Conservation (phyloP, 1,140 invertebrate genomes). For the Lethocerus indicus region DNA sequence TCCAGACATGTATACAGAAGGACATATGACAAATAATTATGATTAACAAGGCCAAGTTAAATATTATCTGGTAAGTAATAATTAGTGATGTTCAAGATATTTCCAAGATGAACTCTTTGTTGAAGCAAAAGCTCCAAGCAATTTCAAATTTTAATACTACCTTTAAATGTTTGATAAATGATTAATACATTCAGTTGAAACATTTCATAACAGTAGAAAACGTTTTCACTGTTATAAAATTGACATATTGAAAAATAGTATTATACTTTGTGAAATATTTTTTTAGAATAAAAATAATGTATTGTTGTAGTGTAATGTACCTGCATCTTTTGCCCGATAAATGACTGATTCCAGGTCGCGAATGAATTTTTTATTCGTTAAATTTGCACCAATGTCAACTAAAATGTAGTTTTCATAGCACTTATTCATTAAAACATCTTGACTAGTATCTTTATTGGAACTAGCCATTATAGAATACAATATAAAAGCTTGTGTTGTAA, state of each 20-base stretch:
- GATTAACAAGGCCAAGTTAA: too few species aligned
- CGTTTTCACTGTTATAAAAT: not conserved
- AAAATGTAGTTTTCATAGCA: slow-evolving; percentile 67
- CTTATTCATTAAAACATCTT: not conserved
- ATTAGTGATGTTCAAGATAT: too few species aligned
- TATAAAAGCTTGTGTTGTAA: not conserved
- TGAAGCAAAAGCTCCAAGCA: too few species aligned
- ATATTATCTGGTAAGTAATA: too few species aligned
- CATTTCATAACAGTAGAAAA: not conserved
- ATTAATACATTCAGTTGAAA: not conserved
- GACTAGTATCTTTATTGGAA: not conserved
- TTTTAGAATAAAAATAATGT: not conserved
- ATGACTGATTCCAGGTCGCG: slow-evolving; percentile 85
- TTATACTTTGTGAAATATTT: not conserved
- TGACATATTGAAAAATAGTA: not conserved
- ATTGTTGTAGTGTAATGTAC: slow-evolving; percentile 26
- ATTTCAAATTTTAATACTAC: not conserved
- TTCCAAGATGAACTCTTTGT: too few species aligned
- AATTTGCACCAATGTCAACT: slow-evolving; percentile 84
- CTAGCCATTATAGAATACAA: not conserved
- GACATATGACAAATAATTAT: too few species aligned
- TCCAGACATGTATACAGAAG: too few species aligned
- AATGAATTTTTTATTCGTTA: slow-evolving; percentile 87
- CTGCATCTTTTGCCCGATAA: slow-evolving; percentile 79
- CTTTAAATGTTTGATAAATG: not conserved